These are phyloP conservation scores for Campylomormyrus numenius DNA, from an alignment of 2,113 vertebrate genomes.

Conservation along the genomic window DNA sequence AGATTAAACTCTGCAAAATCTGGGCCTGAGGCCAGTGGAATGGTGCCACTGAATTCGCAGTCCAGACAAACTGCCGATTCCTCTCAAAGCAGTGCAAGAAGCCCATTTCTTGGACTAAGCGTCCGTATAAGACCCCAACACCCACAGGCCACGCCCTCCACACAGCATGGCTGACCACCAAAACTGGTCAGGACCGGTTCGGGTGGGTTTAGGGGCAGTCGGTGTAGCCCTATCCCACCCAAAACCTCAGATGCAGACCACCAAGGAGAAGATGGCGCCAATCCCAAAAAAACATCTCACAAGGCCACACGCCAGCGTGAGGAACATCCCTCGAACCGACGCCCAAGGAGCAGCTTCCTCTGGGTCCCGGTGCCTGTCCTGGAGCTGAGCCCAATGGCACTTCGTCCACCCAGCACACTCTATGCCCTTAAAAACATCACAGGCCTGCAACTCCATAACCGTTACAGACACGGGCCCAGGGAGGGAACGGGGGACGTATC, in stretches of 20 bases:
- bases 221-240: neutral
- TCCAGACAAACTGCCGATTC: neutral
- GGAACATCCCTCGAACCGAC: neutral
- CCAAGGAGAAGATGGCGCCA: neutral
- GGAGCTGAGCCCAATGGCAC: neutral
- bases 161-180: neutral
- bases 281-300: slow-evolving; percentile 6
- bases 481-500: neutral
- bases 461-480: neutral
- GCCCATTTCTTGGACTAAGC: neutral
- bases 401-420: neutral
- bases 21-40: neutral
- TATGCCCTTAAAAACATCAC: neutral
- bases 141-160: neutral
- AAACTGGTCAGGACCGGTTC: neutral
- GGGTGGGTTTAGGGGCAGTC: neutral
- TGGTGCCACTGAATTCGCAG: neutral
- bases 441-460: neutral
- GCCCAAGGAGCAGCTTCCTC: neutral
- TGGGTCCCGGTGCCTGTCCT: neutral
- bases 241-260: neutral
- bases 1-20: neutral
- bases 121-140: neutral
- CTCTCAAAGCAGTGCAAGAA: neutral
- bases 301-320: neutral